Percentiles rank a stretch among this genome's conserved stretches.
Evolutionary conservation across 2,113 vertebrate species (phyloP).

Genomic region (Cettia cetti): DNA sequence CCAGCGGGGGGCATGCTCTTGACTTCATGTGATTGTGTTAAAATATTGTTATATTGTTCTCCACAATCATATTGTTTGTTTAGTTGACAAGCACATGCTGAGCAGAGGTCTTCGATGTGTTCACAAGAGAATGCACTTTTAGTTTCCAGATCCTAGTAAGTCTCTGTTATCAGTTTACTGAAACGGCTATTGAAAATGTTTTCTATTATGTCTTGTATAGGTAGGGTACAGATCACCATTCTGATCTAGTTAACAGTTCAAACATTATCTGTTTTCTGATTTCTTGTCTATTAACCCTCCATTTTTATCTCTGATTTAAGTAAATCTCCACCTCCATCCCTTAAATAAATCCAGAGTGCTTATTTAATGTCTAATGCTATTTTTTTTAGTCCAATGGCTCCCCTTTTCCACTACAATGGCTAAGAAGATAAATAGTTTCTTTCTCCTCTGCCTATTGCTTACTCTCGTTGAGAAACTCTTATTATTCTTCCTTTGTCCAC

Average conservation of each 20-base stretch:
- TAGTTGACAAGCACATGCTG: neutral
- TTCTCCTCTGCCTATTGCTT: neutral
- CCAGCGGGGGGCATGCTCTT: neutral
- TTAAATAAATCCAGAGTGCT: neutral
- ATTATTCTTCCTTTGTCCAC: neutral
- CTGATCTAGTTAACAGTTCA: neutral
- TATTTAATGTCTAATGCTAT: neutral
- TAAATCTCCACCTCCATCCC: neutral
- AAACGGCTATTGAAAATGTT: neutral
- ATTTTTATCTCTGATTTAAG: slow-evolving; percentile 22
- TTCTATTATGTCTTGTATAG: neutral
- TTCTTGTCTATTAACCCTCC: neutral
- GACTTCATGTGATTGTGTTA: neutral
- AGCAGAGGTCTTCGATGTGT: neutral
- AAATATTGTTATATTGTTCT: neutral
- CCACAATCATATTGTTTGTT: neutral
- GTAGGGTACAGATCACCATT: neutral
- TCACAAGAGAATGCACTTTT: neutral
- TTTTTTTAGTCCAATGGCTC: neutral
- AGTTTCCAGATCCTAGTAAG: neutral
- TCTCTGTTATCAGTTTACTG: neutral
- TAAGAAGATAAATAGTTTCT: slow-evolving; percentile 11
- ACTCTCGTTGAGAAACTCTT: neutral
- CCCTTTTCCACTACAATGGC: neutral
- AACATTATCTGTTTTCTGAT: neutral